Base-by-base conservation (phyloP, 2,113 vertebrate species). In the Hystrix cristata region DNA sequence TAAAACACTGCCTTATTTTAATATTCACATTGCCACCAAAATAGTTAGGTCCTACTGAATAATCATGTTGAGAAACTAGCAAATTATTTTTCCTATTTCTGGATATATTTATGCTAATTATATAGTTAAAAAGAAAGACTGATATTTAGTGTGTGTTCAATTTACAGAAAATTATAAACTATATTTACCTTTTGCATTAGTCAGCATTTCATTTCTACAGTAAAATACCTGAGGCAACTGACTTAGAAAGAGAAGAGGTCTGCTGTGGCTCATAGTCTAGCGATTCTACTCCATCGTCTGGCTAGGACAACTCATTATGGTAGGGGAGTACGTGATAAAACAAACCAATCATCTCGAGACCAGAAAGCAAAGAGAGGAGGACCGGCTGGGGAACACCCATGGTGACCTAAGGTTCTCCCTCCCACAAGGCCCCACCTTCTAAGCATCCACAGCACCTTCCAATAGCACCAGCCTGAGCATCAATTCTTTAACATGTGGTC, bases 41-140 rank as follows among this genome's bases (percentile, higher is more conserved):
- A n/a, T 64, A 79, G 78, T 81, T 59, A 64, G 34, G 34, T 96
- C 84, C 82, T 51, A 57, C 60, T 27, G 80, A 95, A 79, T 87
- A 87, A 86, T 80, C 43, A 79, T 15, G 62, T 80, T 65, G 38
- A 88, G 72, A 94, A 88, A 78, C 53, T 80, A 91, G 38, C 60
- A 89, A n/a, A n/a, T 82, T 89, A 67, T 53, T 86, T 84, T 95
- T 34, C 13, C 38, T 72, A 74, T 59, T 85, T 93, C 65, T 92
- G 62, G 29, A 65, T 93, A 25, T 72, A 5, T 43, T 67, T 10
- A 25, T 76, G 51, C 34, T 82, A 89, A 79, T 93, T 51, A 72
- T 57, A 38, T 46, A 72, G 29, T 48, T 88, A n/a, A 89, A 91
- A 92, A 95, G 38, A 21, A 51, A 86, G 65, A 62, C 31, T 60